Evolutionary conservation across 2,113 vertebrate species (phyloP).

Genomic region (Gila orcuttii): DNA sequence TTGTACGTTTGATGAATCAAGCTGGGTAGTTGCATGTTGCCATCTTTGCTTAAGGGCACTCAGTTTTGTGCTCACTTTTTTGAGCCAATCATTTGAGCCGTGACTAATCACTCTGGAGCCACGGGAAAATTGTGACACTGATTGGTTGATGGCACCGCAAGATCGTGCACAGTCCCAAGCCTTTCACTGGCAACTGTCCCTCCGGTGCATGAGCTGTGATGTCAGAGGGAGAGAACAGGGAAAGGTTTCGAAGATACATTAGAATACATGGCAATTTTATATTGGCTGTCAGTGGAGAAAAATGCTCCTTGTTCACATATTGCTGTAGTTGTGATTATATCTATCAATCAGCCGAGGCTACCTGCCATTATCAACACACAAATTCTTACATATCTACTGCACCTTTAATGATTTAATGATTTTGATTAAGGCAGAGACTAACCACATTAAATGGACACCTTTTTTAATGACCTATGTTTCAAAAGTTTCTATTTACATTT

Average conservation of each 20-base stretch:
- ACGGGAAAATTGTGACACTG: neutral
- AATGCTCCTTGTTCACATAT: neutral
- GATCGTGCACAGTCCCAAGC: neutral
- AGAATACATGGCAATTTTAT: neutral
- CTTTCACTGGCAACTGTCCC: neutral
- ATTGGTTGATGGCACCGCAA: conserved; percentile 20
- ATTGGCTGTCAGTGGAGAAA: no score
- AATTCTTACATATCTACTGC: neutral
- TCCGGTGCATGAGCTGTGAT: neutral
- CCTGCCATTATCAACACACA: neutral
- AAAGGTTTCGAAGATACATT: neutral
- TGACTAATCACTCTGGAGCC: neutral
- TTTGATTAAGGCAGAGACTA: neutral
- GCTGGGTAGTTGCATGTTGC: neutral
- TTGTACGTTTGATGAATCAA: neutral
- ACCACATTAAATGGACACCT: neutral
- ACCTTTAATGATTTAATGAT: neutral
- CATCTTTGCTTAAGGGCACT: neutral
- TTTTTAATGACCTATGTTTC: neutral
- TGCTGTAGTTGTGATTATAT: neutral
- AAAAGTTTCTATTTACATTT: neutral
- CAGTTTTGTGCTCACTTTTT: neutral
- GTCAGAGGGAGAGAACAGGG: neutral
- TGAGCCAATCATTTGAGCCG: conserved; percentile 8
- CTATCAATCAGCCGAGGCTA: neutral